Evolutionary conservation across 1,140 invertebrate species (phyloP), one percentile per base, ranked within the genome.

Genomic region (Rhizoglyphus robini): DNA sequence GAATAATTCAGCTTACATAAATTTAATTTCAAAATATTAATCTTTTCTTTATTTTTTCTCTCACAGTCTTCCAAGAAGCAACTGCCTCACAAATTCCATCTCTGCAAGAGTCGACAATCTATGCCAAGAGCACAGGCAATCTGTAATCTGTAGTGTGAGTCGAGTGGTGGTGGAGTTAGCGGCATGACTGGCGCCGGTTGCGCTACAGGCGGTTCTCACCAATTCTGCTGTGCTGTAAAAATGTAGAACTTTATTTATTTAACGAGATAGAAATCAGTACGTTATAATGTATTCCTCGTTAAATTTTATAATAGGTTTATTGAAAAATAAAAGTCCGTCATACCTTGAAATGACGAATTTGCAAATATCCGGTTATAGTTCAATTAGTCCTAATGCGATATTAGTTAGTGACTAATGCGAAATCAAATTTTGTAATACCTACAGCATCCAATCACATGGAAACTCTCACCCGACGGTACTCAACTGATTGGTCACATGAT

Each of bases 401-500:
- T 3, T 58, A 18, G 27, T 58, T 1, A 41, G 5, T 34, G n/a
- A 59, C 20, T 31, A 30, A 23, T 47, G 5, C 4, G 18, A 25
- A 65, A 65, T 18, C 29, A 4, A 1, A 46, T 5, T 63, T n/a
- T 25, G 3, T 18, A 58, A n/a, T n/a, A n/a, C n/a, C n/a, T 58
- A 58, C 30, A 65, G 57, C 63, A 66, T 66, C 88, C 89, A 69
- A 85, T 94, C 72, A 88, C 88, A 73, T 98, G 95, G 95, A 90
- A 94, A 82, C 83, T 85, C 69, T 92, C 88, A 71, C 79, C 83
- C 61, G 92, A 97, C 77, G 91, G 90, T 65, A 84, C 83, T 38
- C 84, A 86, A 73, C 83, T 94, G 81, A 87, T 96, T 70, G 94
- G 94, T 71, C 92, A 96, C 74, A 96, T 98, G 91, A 88, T 97